Conservation (phyloP, 2,797 vertebrate genomes). For the Pristis pectinata region DNA sequence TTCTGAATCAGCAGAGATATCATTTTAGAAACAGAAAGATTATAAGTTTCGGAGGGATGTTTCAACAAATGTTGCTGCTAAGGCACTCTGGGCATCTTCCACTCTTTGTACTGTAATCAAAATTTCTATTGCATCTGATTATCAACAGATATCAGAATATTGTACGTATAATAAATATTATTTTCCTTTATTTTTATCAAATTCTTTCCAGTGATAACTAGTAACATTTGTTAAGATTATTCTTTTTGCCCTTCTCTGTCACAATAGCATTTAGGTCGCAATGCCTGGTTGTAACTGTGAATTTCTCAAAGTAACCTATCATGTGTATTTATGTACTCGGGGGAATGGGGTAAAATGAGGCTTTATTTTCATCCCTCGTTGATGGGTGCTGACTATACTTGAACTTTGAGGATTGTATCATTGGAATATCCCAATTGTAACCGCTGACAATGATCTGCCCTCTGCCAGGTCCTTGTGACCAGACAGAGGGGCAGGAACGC, state of each 20-base stretch:
- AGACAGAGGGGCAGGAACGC: neutral
- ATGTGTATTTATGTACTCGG: neutral
- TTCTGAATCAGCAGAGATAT: neutral
- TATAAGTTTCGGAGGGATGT: neutral
- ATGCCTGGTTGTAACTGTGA: neutral
- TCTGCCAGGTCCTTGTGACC: neutral
- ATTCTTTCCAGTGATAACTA: neutral
- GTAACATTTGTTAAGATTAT: neutral
- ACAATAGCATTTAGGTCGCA: neutral
- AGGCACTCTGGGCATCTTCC: neutral
- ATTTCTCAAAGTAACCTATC: neutral
- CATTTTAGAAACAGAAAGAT: neutral
- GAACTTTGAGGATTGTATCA: neutral
- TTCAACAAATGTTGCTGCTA: neutral
- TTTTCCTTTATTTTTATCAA: neutral
- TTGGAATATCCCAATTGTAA: neutral
- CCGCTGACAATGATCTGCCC: neutral
- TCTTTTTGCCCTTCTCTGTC: neutral
- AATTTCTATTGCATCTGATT: neutral
- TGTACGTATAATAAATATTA: neutral
- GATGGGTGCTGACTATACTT: neutral
- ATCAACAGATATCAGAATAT: neutral
- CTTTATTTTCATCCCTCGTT: neutral
- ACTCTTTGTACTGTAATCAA: neutral
- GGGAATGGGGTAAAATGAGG: neutral